Conservation (phyloP, 2,888 invertebrate species). For the Keiferia lycopersicella region DNA sequence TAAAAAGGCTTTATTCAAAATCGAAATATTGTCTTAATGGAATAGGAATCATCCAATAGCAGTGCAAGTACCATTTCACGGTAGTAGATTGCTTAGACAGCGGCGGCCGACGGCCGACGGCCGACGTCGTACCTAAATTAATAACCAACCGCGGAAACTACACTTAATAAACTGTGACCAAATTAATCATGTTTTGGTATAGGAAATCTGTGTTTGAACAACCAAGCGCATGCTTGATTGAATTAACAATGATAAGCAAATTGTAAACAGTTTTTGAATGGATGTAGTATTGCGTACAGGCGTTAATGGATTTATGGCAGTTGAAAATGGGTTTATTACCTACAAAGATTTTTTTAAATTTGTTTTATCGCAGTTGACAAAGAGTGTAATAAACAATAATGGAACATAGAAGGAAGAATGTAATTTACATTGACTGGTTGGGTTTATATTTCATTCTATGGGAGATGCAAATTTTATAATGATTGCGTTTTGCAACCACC, state of each 20-base stretch:
- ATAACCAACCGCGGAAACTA: neutral
- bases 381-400: too few species aligned
- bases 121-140: constrained; percentile 18
- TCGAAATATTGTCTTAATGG: neutral
- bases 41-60: constrained; percentile 35
- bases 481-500: too few species aligned
- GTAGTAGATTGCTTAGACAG: constrained; percentile 40
- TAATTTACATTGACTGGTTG: too few species aligned
- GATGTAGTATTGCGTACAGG: neutral
- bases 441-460: too few species aligned
- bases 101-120: constrained; percentile 1
- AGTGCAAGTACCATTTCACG: constrained; percentile 41
- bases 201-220: constrained; percentile 29
- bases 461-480: too few species aligned
- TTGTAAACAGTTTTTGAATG: neutral
- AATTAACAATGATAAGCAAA: neutral
- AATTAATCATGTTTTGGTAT: neutral
- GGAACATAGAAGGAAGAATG: too few species aligned
- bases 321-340: too few species aligned
- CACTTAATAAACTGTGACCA: constrained; percentile 15
- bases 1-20: neutral
- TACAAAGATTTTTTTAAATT: too few species aligned
- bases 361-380: too few species aligned
- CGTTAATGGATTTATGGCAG: neutral
- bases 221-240: neutral